Base-by-base conservation (phyloP, 2,888 invertebrate genomes). In the Campoplex capitator region DNA sequence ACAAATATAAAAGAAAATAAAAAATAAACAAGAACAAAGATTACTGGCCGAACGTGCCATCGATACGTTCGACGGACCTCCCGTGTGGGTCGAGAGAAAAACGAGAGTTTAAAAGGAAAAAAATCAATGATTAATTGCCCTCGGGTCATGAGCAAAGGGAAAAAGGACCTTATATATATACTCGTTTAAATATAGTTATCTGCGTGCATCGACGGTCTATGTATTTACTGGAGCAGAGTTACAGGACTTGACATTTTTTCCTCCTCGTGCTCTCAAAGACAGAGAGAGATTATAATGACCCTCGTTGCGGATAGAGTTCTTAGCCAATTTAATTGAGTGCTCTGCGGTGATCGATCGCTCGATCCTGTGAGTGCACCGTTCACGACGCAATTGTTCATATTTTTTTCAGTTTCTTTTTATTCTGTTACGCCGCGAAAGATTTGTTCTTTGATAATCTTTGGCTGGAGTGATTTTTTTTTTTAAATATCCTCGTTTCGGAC, bases 21-120 rank as follows among this genome's bases (percentile, higher is more conserved):
- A 62, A 62, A 62, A 32, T 62, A 32, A 62, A 62, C 6, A 62
- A 62, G 8, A 51, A 76, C 8, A 70, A 56, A 56, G 23, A 75
- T 58, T 68, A 56, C 58, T 45, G 38, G 75, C 23, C 54, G 35
- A 56, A 54, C 51, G 74, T 81, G 81, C 67, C 65, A 81, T 81
- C 67, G 81, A 81, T 81, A 82, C 68, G 82, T 75, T 82, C 68
- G 82, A 76, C 68, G 54, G 68, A 79, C 56, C 78, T 70, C 74
- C 68, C 56, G 75, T 82, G 75, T 82, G 68, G 82, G 75, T 75
- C 82, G 68, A 70, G 35, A 58, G 76, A 70, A 75, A 67, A 74
- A 75, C 70, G 58, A 76, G 76, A 70, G 54, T 45, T 23, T 68
- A 75, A 65, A 71, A 74, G 45, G 23, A 77, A 68, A 54, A 65